Evolutionary conservation across 2,888 invertebrate genomes (phyloP).

Genomic region (Drosophila niveifrons): DNA sequence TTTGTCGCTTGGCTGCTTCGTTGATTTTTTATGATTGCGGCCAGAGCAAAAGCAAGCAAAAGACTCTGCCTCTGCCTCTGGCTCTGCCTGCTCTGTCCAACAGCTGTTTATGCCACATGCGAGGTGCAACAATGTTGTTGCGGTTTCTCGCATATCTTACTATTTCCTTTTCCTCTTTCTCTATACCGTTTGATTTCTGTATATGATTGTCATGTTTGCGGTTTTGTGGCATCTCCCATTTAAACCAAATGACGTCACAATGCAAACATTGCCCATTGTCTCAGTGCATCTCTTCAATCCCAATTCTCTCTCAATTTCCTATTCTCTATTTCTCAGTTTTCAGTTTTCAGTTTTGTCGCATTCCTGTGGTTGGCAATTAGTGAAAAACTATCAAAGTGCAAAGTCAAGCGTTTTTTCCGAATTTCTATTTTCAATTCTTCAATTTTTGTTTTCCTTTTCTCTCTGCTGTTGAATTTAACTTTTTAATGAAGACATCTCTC

Average conservation of each 20-base stretch:
- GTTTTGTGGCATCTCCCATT: constrained; percentile 38
- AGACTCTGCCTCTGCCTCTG: constrained; percentile 7
- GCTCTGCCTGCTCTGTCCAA: constrained; percentile 9
- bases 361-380: constrained; percentile 40
- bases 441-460: neutral
- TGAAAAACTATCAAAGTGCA: constrained; percentile 25
- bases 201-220: constrained; percentile 66
- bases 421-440: constrained; percentile 9
- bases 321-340: neutral
- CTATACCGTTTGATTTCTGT: constrained; percentile 35
- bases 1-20: constrained; percentile 76
- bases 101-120: constrained; percentile 56
- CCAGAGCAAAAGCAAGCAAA: constrained; percentile 24
- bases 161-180: neutral
- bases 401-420: constrained; percentile 21
- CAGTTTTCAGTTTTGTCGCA: neutral
- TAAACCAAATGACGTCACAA: constrained; percentile 7
- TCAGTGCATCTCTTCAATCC: neutral
- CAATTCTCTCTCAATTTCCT: neutral
- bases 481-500: neutral
- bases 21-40: constrained; percentile 77
- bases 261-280: constrained; percentile 19
- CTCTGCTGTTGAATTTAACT: constrained; percentile 14
- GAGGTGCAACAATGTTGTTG: constrained; percentile 63
- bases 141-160: constrained; percentile 35